Evolutionary conservation across 2,797 vertebrate species (phyloP).

Genomic region (Capromys pilorides): DNA sequence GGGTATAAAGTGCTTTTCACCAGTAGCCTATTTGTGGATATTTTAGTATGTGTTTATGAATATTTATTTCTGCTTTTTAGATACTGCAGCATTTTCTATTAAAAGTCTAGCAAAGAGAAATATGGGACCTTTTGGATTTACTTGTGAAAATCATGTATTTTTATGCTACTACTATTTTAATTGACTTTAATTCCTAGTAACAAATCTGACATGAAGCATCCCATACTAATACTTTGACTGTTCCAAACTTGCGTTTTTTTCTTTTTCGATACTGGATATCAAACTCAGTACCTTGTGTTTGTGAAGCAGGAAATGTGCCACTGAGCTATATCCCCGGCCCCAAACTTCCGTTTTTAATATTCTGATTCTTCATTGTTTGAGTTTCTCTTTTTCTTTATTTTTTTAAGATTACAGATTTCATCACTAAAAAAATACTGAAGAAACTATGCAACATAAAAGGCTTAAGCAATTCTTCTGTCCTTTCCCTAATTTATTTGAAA

Average conservation of each 20-base stretch:
- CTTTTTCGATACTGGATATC: too few species aligned
- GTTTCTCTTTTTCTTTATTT: neutral
- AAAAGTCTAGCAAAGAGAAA: slow-evolving; percentile 24
- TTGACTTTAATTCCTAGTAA: slow-evolving; percentile 1
- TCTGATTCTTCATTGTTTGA: neutral
- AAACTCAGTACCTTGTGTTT: too few species aligned
- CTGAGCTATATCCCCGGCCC: too few species aligned
- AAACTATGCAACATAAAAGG: neutral
- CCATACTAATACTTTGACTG: neutral
- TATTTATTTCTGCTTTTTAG: slow-evolving; percentile 3
- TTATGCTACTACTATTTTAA: slow-evolving; percentile 3
- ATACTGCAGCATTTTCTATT: slow-evolving; percentile 5
- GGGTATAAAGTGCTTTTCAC: neutral
- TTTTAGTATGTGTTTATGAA: slow-evolving; percentile 18
- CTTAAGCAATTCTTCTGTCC: neutral
- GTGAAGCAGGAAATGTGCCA: too few species aligned
- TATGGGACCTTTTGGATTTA: neutral
- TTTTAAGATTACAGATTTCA: neutral
- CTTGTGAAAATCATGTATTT: slow-evolving; percentile 21
- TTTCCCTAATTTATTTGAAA: slow-evolving; percentile 39
- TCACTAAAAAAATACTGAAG: slow-evolving; percentile 33
- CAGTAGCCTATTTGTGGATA: neutral
- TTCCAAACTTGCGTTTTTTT: neutral
- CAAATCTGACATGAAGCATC: slow-evolving; percentile 3
- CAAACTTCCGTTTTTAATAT: slow-evolving; percentile 9